Base-by-base conservation (phyloP, 2,888 invertebrate genomes). In the Thera obeliscata region DNA sequence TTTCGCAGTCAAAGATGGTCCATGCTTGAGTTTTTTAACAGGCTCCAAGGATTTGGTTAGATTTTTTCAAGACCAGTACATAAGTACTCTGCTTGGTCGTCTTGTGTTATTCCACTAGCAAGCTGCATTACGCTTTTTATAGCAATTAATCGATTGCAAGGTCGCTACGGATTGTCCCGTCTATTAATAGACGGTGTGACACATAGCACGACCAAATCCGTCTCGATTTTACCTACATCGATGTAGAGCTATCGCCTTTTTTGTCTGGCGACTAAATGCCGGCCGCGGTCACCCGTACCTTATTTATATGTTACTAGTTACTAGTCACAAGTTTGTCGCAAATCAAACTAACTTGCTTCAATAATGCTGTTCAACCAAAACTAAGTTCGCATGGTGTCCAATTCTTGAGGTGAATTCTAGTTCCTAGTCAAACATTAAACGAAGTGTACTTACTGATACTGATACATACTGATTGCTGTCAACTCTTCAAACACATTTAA, bases 121-220 rank as follows among this genome's bases (percentile, higher is more conserved):
- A 68, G 75, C 71, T 36, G 65, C 64, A 70, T 69, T 73, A 33
- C 52, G 48, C 43, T 79, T 75, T 78, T 81, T 84, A 82, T 78
- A 82, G 81, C 81, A 85, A 88, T 88, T 87, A 87, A 81, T 70
- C 69, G 76, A 70, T 70, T 68, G 75, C 86, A 87, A 87, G 87
- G 87, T 74, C 82, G 81, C 61, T 76, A 68, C 65, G 56, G 66
- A 64, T 70, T 65, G 76, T 43, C 41, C n/a, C 36, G 74, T 71
- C 76, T 79, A 78, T 74, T 76, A 70, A 76, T 78, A 79, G 77
- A 74, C 70, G 68, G 61, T 65, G 73, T 69, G 71, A 58, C 76
- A 71, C 75, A 76, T 81, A 80, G 77, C 77, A 79, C 80, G 77
- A 80, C 85, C 84, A 84, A 84, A 85, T 81, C 76, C 73, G 81